These are phyloP conservation scores for Indicator maculatus DNA, from an alignment of 2,113 vertebrate genomes.

Conservation along the genomic window DNA sequence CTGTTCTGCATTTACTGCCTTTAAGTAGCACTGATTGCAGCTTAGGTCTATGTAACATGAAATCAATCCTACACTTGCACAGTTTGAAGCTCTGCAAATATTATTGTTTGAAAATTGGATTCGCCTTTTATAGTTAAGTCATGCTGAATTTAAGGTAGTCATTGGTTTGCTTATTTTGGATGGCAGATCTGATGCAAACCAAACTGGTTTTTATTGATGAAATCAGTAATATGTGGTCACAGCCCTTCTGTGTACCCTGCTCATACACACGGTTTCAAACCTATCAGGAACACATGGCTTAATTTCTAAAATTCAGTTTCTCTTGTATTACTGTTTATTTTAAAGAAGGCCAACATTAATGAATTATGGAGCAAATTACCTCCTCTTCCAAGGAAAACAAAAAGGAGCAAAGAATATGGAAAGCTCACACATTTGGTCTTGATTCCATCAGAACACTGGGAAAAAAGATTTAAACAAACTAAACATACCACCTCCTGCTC, in stretches of 20 bases:
- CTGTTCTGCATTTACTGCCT: neutral
- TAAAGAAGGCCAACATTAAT: conserved; percentile 19
- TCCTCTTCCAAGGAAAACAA: conserved; percentile 37
- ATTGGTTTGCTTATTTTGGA: conserved; percentile 32
- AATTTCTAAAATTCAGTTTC: neutral
- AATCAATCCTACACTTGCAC: conserved; percentile 24
- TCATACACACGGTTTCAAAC: neutral
- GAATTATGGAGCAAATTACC: neutral
- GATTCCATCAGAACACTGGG: neutral
- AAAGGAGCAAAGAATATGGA: conserved; percentile 2
- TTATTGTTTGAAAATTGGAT: conserved; percentile 7
- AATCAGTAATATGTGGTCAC: neutral
- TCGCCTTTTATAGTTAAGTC: conserved; percentile 48
- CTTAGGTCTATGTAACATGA: neutral
- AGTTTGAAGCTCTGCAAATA: conserved; percentile 20
- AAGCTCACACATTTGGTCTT: neutral
- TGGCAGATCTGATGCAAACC: neutral
- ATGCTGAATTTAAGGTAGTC: neutral
- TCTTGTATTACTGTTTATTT: conserved; percentile 2
- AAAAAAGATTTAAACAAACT: conserved; percentile 5
- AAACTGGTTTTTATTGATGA: conserved; percentile 13
- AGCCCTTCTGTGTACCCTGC: neutral
- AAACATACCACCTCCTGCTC: neutral
- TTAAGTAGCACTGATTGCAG: neutral
- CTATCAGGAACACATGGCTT: conserved; percentile 16